phyloP scores from a whole-genome alignment of 2,888 invertebrate species.

The Xestia c-nigrum region DNA sequence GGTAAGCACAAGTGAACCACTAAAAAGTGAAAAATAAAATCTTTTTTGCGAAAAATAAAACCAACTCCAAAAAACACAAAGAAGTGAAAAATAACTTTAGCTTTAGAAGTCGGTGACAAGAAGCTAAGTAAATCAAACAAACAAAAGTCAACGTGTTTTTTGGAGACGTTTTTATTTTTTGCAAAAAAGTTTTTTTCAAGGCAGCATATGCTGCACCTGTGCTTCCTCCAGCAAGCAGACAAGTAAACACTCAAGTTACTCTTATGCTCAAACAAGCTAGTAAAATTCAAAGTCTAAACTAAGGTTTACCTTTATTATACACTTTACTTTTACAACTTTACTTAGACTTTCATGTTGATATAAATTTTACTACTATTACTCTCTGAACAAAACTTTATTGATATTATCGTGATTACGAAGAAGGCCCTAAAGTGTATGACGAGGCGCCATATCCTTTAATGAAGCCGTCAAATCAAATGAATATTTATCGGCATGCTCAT shows the following conservation, averaged over 20 bases:
- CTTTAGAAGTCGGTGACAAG: too few relatives aligned
- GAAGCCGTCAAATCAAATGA: constrained; percentile 17
- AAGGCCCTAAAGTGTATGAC: constrained; percentile 23
- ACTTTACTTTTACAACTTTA: constrained; percentile 41
- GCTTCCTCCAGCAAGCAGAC: neutral
- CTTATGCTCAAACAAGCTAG: neutral
- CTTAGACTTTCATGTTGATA: constrained; percentile 33
- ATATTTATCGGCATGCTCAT: neutral
- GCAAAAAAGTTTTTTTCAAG: too few relatives aligned
- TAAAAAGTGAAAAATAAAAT: too few relatives aligned
- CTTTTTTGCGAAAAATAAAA: too few relatives aligned
- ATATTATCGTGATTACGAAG: constrained; percentile 20
- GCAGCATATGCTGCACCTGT: neutral
- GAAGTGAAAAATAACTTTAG: too few relatives aligned
- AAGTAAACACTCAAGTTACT: neutral
- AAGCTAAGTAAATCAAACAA: too few relatives aligned
- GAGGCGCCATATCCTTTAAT: constrained; percentile 5
- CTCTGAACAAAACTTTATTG: constrained; percentile 32
- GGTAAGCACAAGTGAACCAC: too few relatives aligned
- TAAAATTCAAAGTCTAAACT: constrained; percentile 17
- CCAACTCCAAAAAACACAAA: too few relatives aligned
- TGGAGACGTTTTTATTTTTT: too few relatives aligned
- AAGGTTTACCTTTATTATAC: constrained; percentile 18
- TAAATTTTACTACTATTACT: constrained; percentile 30
- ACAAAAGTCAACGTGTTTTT: too few relatives aligned